phyloP scores from a whole-genome alignment of 2,888 invertebrate species.

The Hipparchia semele region DNA sequence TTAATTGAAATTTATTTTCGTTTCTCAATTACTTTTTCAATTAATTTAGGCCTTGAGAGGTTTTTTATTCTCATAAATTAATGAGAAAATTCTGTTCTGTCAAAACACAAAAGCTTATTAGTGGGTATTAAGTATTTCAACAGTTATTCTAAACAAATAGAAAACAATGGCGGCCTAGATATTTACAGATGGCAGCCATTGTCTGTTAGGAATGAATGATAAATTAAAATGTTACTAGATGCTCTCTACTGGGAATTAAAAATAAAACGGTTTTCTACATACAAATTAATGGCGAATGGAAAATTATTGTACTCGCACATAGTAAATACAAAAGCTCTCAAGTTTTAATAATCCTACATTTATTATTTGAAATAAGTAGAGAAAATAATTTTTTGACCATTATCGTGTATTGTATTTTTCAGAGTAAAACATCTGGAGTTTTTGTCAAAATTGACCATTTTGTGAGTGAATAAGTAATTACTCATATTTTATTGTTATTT shows the following conservation, averaged over 20 bases:
- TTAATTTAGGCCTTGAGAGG: background rate
- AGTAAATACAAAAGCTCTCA: background rate
- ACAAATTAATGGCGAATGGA: background rate
- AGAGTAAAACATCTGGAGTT: no score
- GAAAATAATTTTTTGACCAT: no score
- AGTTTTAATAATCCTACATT: background rate
- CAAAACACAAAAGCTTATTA: background rate
- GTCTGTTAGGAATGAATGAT: slow-evolving; percentile 16
- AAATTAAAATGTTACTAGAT: slow-evolving; percentile 19
- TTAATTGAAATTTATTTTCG: background rate
- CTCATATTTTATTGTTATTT: no score
- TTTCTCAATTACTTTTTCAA: background rate
- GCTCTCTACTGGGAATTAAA: slow-evolving; percentile 3
- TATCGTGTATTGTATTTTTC: no score
- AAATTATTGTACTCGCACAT: background rate
- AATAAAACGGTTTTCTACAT: slow-evolving; percentile 6
- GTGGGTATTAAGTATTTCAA: background rate
- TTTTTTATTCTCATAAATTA: background rate
- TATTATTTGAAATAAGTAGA: no score
- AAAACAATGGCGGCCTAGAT: slow-evolving; percentile 14
- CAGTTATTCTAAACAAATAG: slow-evolving; percentile 4
- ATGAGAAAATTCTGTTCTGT: no score
- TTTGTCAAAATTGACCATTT: no score
- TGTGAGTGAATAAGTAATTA: no score
- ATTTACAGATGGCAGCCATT: slow-evolving; percentile 10